Evolutionary conservation across 2,797 vertebrate species (phyloP), one percentile per base, ranked within the genome.

Genomic region (Apogon talboti): DNA sequence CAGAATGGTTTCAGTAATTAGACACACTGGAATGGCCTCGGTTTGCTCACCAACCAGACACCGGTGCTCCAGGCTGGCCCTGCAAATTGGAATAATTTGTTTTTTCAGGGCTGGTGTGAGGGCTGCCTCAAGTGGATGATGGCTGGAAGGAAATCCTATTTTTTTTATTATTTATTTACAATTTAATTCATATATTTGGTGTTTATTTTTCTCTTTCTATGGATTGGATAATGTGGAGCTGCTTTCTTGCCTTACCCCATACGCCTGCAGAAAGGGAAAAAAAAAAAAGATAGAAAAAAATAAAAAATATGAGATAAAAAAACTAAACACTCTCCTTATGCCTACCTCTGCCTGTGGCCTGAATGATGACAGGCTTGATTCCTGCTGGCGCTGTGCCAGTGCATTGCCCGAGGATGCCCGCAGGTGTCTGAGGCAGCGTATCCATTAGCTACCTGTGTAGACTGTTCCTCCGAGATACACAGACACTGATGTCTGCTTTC

Each of bases 391-490:
- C 81, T 0, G 53, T 87, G 90, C 89, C 91, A 89, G 86, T 63
- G 83, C 69, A 83, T 89, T 50, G 84, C 89, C 85, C 72, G 74
- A 90, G 89, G 89, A 90, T 82, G 86, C 87, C 89, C 82, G 78
- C 78, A 46, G 87, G 89, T 88, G 83, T 88, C 76, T 78, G 71
- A 87, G 80, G 59, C 76, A 85, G 77, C 74, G 21, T 72, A 83
- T 86, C 87, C 79, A 89, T 91, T 89, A 88, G 85, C 81, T 87
- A 89, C 88, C 87, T 82, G 87, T 88, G 87, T 85, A 81, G 80
- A 82, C 82, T 67, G 68, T 63, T 88, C 86, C 82, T 87, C 65
- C 4, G 79, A 85, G 86, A 87, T 60, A 41, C 72, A 38, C 82
- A 62, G 58, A 83, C 76, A 77, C 83, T 78, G 74, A 85, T 77